These are phyloP conservation scores for Poeciliopsis presidionis DNA, from an alignment of 2,797 vertebrate species.

Conservation along the genomic window DNA sequence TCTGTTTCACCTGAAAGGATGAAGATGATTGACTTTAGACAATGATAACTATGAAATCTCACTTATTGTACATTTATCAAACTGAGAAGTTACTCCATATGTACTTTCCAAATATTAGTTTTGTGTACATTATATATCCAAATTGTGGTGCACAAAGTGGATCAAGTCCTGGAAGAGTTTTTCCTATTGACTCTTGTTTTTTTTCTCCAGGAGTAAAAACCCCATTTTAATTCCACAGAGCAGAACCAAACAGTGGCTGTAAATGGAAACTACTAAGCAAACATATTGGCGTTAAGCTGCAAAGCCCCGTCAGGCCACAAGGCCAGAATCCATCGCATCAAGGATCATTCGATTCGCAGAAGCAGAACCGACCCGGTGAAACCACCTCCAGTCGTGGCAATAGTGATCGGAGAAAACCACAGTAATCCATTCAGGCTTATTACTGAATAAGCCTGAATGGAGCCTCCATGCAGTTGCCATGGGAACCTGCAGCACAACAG, in stretches of 20 bases:
- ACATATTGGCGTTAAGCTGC: not conserved
- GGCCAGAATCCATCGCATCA: not conserved
- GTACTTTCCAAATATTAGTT: no score
- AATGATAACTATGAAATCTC: not conserved
- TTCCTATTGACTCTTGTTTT: no score
- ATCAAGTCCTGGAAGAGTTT: not conserved
- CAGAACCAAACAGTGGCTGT: not conserved
- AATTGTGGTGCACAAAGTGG: no score
- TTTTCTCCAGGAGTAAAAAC: not conserved
- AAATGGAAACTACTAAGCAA: not conserved
- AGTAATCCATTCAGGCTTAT: no score
- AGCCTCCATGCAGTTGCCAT: slow-evolving; percentile 9
- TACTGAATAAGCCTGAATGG: not conserved
- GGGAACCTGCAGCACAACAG: slow-evolving; percentile 21
- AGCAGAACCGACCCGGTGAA: not conserved
- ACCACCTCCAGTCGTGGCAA: not conserved
- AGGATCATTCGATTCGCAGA: not conserved
- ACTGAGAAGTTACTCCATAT: not conserved
- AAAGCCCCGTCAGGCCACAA: not conserved
- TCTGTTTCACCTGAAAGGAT: not conserved
- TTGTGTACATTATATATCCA: not conserved
- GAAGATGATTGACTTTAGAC: not conserved
- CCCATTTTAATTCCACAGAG: not conserved
- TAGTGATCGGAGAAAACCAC: not conserved
- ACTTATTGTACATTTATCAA: not conserved